Conservation (phyloP, 2,888 invertebrate genomes). For the Volucella inflata region DNA sequence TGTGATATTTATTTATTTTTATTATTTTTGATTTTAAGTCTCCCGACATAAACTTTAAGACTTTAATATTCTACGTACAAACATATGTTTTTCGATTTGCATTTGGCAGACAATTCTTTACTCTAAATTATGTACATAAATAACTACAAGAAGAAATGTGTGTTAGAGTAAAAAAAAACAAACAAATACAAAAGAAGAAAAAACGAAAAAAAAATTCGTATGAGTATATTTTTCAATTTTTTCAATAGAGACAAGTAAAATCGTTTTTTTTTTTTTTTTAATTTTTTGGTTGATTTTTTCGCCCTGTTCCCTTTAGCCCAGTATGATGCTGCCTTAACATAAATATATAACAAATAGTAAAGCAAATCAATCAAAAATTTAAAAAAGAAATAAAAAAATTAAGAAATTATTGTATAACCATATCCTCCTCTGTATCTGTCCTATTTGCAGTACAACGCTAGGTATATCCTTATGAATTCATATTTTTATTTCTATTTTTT, state of each 20-base stretch:
- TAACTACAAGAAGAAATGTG: constrained; percentile 30
- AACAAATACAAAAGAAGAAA: too few species aligned
- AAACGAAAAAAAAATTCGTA: not conserved
- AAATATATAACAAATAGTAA: constrained; percentile 27
- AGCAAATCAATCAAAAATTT: constrained; percentile 52
- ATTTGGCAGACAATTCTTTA: constrained; percentile 38
- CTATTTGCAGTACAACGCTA: constrained; percentile 70
- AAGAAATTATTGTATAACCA: constrained; percentile 28
- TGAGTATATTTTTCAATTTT: not conserved
- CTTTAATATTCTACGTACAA: not conserved
- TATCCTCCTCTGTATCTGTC: constrained; percentile 62
- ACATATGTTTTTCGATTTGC: constrained; percentile 50
- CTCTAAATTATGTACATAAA: constrained; percentile 22
- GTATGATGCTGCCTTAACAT: constrained; percentile 32
- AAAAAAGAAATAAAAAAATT: constrained; percentile 3
- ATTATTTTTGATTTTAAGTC: constrained; percentile 17
- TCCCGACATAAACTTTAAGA: constrained; percentile 26
- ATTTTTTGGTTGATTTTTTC: constrained; percentile 62
- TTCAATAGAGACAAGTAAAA: constrained; percentile 20
- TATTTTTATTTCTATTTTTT: constrained; percentile 20
- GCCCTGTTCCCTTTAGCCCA: constrained; percentile 22
- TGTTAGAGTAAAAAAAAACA: constrained; percentile 10
- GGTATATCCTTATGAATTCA: constrained; percentile 43
- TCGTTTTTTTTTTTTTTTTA: not conserved
- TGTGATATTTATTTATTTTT: not conserved